These are phyloP conservation scores for Onychomys arenicola DNA, from an alignment of 2,797 vertebrate species.

Conservation along the genomic window DNA sequence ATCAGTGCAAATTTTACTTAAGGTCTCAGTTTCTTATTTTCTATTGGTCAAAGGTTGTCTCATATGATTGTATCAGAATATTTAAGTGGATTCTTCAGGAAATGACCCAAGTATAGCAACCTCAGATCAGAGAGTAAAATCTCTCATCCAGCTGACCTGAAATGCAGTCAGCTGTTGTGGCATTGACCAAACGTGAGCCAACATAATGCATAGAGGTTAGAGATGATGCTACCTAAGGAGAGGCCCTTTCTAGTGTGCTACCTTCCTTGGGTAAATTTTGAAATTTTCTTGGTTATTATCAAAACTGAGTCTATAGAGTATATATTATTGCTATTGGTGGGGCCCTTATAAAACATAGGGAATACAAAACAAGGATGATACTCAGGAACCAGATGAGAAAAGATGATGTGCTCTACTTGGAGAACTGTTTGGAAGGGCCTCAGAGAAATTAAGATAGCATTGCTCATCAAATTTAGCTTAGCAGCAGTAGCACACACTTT, in stretches of 20 bases:
- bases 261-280: background rate
- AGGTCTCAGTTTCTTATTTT: background rate
- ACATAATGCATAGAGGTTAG: background rate
- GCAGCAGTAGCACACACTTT: no score
- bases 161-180: background rate
- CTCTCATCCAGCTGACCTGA: background rate
- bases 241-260: background rate
- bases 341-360: background rate
- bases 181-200: background rate
- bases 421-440: constrained; percentile 4
- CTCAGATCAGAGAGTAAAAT: background rate
- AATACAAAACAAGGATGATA: background rate
- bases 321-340: background rate
- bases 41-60: background rate
- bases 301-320: background rate
- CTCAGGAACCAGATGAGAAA: background rate
- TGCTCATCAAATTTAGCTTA: background rate
- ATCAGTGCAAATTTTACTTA: background rate
- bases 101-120: background rate
- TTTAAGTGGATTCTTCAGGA: background rate
- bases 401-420: background rate
- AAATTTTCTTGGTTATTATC: background rate
- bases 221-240: background rate
- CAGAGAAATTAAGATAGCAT: background rate
- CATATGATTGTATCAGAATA: background rate